A percentile compares a stretch with the other conserved stretches of the same genome.
Evolutionary conservation across 2,888 invertebrate species (phyloP).

Genomic region (Neelides folsomi): DNA sequence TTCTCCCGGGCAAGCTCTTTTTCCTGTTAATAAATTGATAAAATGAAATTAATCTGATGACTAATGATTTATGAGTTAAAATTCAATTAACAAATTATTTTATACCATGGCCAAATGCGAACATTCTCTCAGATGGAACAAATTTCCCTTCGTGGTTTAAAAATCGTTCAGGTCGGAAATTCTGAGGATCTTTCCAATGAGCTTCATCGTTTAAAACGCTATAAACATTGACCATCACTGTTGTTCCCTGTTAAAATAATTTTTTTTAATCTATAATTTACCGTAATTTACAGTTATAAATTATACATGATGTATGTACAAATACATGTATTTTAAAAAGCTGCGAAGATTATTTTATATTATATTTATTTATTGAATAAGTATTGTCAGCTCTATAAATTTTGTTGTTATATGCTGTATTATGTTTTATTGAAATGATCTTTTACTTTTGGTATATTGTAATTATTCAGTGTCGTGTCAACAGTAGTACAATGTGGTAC

Average conservation of each 20-base stretch:
- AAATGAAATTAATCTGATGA: too few relatives aligned
- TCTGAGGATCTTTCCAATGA: conserved; percentile 30
- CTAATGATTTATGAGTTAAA: background rate
- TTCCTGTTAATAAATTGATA: conserved; percentile 21
- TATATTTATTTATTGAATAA: too few relatives aligned
- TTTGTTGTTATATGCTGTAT: too few relatives aligned
- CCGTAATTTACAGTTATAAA: too few relatives aligned
- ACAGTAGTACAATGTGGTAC: conserved; percentile 44
- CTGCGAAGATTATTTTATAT: too few relatives aligned
- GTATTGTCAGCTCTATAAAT: too few relatives aligned
- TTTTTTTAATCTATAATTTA: too few relatives aligned
- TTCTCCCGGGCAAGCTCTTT: conserved; percentile 26
- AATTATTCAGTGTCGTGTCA: conserved; percentile 45
- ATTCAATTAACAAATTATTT: conserved; percentile 9
- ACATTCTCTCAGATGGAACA: conserved; percentile 24
- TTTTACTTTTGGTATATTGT: conserved; percentile 42
- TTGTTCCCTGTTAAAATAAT: conserved; percentile 17
- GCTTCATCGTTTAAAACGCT: conserved; percentile 31
- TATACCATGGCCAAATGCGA: conserved; percentile 32
- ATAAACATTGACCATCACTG: conserved; percentile 21
- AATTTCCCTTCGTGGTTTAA: conserved; percentile 24
- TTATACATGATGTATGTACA: too few relatives aligned
- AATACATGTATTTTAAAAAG: too few relatives aligned
- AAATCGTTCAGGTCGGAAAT: conserved; percentile 33
- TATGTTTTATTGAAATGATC: too few relatives aligned